Evolutionary conservation across 2,888 invertebrate species (phyloP).

Genomic region (Ormyrus thymus): DNA sequence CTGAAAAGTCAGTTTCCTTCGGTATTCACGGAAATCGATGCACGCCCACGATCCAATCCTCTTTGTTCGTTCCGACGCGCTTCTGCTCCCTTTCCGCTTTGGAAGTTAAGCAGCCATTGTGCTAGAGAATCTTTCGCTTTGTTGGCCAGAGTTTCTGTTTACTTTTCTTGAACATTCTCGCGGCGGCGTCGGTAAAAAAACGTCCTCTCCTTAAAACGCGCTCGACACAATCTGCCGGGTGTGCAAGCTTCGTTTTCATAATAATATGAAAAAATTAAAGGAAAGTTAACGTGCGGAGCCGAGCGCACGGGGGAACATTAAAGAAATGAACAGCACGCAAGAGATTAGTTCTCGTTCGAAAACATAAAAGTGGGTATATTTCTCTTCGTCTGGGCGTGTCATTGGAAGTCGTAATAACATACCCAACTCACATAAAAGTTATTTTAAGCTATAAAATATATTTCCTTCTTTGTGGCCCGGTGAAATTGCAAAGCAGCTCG

Average conservation of each 20-base stretch:
- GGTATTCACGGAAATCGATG: conserved; percentile 44
- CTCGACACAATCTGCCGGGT: too few species aligned
- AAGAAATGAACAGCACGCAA: conserved; percentile 50
- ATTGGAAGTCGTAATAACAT: conserved; percentile 66
- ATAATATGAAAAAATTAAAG: conserved; percentile 15
- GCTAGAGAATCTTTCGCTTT: too few species aligned
- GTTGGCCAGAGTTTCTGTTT: too few species aligned
- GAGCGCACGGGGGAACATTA: conserved; percentile 43
- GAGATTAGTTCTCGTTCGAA: conserved; percentile 62
- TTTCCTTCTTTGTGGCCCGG: conserved; percentile 57
- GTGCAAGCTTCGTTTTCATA: conserved; percentile 28
- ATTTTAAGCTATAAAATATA: conserved; percentile 68
- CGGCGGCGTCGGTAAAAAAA: too few species aligned
- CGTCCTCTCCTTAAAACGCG: too few species aligned
- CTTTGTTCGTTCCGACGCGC: not conserved
- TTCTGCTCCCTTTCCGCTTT: not conserved
- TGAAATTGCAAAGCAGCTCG: conserved; percentile 10
- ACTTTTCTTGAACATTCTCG: too few species aligned
- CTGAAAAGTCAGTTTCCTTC: conserved; percentile 24
- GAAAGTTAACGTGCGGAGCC: not conserved
- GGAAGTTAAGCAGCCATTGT: too few species aligned
- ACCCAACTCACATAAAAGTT: conserved; percentile 67
- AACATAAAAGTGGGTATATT: conserved; percentile 57
- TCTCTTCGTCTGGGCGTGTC: conserved; percentile 60
- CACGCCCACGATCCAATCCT: conserved; percentile 34